Percentiles rank a stretch among this genome's conserved stretches.
phyloP scores from a whole-genome alignment of 2,797 vertebrate species.

The Pagetopsis macropterus region DNA sequence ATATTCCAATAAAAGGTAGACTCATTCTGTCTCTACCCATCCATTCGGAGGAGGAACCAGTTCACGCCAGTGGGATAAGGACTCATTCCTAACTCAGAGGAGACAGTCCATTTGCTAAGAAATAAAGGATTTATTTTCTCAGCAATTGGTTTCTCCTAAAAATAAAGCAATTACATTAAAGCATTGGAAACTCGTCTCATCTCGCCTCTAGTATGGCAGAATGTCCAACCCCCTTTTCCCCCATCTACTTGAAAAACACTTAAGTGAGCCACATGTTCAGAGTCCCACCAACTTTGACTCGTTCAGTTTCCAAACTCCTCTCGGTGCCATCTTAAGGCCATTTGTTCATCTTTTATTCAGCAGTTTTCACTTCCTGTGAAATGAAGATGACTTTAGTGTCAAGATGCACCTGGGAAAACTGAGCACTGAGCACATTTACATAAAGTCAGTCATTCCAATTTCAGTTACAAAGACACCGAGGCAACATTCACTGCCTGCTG shows the following conservation, averaged over 20 bases:
- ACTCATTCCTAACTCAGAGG: no score
- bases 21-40: no score
- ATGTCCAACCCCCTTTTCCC: not conserved
- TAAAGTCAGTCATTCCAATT: not conserved
- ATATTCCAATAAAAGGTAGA: no score
- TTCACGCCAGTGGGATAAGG: no score
- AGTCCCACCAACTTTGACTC: conserved; percentile 1
- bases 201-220: not conserved
- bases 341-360: conserved; percentile 43
- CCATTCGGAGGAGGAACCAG: no score
- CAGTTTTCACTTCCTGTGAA: not conserved
- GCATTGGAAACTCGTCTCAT: not conserved
- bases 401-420: conserved; percentile 8
- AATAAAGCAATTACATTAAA: not conserved
- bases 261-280: not conserved
- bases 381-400: conserved; percentile 2
- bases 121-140: no score
- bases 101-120: no score
- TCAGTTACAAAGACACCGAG: not conserved
- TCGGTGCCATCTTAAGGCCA: not conserved
- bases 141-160: no score
- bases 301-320: conserved; percentile 22
- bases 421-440: conserved; percentile 9
- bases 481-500: not conserved
- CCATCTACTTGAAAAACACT: not conserved